Percentiles rank a stretch among this genome's conserved stretches.
These are phyloP conservation scores for Timema podura DNA, from an alignment of 2,888 invertebrate genomes.

Conservation along the genomic window DNA sequence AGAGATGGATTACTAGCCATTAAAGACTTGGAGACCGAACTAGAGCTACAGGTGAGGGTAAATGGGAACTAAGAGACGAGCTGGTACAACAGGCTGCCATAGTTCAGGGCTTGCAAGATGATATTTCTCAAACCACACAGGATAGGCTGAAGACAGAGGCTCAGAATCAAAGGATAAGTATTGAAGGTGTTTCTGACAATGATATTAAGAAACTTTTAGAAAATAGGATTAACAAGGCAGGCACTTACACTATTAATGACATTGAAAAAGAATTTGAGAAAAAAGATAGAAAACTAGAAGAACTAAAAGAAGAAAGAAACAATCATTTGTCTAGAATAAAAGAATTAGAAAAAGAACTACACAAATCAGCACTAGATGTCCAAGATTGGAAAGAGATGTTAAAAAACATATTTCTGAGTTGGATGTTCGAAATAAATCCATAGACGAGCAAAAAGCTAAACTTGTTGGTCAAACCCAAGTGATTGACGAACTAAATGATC, in stretches of 20 bases:
- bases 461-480: neutral
- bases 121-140: neutral
- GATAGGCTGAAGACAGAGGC: neutral
- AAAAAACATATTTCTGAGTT: neutral
- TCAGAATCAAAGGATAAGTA: too few relatives aligned
- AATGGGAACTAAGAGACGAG: conserved; percentile 7
- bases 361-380: too few relatives aligned
- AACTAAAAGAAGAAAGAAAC: neutral
- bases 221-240: too few relatives aligned
- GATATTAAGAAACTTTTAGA: too few relatives aligned
- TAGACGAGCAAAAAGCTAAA: neutral
- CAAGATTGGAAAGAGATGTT: neutral
- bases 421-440: neutral
- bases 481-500: neutral
- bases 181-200: too few relatives aligned
- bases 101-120: conserved; percentile 6
- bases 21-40: neutral
- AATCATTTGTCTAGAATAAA: neutral
- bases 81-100: conserved; percentile 3
- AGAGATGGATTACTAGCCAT: neutral
- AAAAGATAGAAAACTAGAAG: neutral
- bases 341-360: neutral
- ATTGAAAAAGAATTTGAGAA: neutral
- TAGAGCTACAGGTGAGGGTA: conserved; percentile 1
- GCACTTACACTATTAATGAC: neutral